Evolutionary conservation across 2,797 vertebrate species (phyloP), one percentile per base, ranked within the genome.

Genomic region (Stomatorhinus walkeri): DNA sequence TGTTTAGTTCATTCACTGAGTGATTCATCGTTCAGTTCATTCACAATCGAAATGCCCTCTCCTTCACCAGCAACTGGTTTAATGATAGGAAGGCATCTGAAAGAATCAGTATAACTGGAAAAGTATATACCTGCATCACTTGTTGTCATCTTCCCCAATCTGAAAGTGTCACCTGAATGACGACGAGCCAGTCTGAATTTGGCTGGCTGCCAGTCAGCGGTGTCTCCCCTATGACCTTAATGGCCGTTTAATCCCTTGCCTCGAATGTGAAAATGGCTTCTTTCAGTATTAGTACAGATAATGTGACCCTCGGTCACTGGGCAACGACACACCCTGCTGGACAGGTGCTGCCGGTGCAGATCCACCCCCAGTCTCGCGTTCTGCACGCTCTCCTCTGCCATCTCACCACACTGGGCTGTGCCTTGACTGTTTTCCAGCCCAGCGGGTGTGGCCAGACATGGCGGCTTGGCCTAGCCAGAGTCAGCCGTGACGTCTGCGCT

Each of bases 391-490:
- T 43, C 36, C 81, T 49, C 43, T n/a, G 40, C 43, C 19, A 16
- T 54, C 72, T 51, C 10, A 9, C 43, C 61, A 10, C 81, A 90
- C 91, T 91, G n/a, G 19, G 79, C n/a, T 19, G 48, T n/a, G 52
- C 68, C 64, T 85, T 85, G 83, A 86, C 89, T 88, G 51, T 79
- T 90, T 87, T 88, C 83, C 84, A 90, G 32, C 22, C 84, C 64
- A 32, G 85, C 91, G 93, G 92, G 92, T 93, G 93, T 94, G 92
- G 93, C 91, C 19, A 93, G 93, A 93, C 89, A 92, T 89, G 92
- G 90, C 90, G 61, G 85, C 88, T 36, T 87, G 85, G 88, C 90
- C 90, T 87, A 89, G 88, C 89, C 89, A 87, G 91, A 88, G 79
- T 88, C 90, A 24, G 83, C 88, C 68, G 85, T 94, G 93, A 93